A percentile compares a stretch with the other conserved stretches of the same genome.
These are phyloP conservation scores for Nebria ingens DNA, from an alignment of 1,140 invertebrate genomes.

Conservation along the genomic window DNA sequence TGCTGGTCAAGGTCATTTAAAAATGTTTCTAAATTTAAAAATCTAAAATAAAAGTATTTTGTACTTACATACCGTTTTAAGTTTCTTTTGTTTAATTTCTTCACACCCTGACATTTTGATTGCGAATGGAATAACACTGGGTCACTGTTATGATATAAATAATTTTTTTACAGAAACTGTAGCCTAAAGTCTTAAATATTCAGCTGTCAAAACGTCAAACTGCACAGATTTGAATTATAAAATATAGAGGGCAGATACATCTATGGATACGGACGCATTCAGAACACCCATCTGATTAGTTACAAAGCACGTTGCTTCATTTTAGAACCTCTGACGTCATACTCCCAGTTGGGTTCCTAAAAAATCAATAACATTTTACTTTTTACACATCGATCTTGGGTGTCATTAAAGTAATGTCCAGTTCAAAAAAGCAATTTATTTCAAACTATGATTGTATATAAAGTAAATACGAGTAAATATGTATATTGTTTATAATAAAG, in stretches of 20 bases:
- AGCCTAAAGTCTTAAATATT: not conserved
- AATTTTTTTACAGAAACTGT: not conserved
- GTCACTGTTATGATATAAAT: not conserved
- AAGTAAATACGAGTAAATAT: not conserved
- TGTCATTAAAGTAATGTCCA: too few relatives aligned
- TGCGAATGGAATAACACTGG: not conserved
- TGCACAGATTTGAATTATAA: not conserved
- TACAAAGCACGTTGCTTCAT: too few relatives aligned
- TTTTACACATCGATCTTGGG: too few relatives aligned
- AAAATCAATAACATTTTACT: too few relatives aligned
- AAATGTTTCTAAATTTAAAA: too few relatives aligned
- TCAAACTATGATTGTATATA: not conserved
- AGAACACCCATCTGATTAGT: too few relatives aligned
- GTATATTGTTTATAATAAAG: not conserved
- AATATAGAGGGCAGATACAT: slow-evolving; percentile 1
- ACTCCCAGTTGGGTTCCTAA: too few relatives aligned
- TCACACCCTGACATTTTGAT: not conserved
- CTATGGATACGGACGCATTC: not conserved
- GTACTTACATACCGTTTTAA: not conserved
- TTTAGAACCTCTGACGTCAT: too few relatives aligned
- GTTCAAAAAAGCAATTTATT: not conserved
- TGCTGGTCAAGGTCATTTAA: too few relatives aligned
- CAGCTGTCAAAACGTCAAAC: not conserved
- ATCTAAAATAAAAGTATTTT: too few relatives aligned
- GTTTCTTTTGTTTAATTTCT: slow-evolving; percentile 4